Percentiles rank a stretch among this genome's conserved stretches.
Conservation (phyloP, 2,797 vertebrate species). For the Masticophis lateralis region DNA sequence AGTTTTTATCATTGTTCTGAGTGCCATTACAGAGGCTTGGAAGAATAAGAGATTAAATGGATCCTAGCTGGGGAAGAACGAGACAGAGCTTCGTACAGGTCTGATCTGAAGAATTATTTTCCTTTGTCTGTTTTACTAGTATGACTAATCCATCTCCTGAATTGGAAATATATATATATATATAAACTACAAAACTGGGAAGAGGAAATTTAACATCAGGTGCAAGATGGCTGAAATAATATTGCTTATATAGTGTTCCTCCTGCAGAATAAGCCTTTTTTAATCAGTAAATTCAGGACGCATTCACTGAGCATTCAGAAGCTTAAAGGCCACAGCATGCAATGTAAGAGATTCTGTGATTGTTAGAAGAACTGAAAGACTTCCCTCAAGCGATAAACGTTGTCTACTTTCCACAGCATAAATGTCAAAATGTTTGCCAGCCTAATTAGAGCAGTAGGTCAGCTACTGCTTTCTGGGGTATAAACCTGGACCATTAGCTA, state of each 20-base stretch:
- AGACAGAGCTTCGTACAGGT: neutral
- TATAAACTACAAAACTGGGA: neutral
- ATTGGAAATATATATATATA: neutral
- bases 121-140: too few species aligned
- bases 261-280: constrained; percentile 27
- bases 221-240: neutral
- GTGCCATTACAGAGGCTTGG: neutral
- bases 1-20: neutral
- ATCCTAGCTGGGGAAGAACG: neutral
- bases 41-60: neutral
- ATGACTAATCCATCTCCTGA: neutral
- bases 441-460: constrained; percentile 73
- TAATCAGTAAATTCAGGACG: constrained; percentile 32
- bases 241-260: constrained; percentile 3
- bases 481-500: constrained; percentile 40
- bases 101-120: neutral
- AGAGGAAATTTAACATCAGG: neutral
- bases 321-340: constrained; percentile 46
- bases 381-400: constrained; percentile 64
- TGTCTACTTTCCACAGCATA: constrained; percentile 61
- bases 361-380: constrained; percentile 64
- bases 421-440: constrained; percentile 64
- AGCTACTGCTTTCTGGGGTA: constrained; percentile 58
- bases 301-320: constrained; percentile 51
- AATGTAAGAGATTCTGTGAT: constrained; percentile 53